A percentile compares a stretch with the other conserved stretches of the same genome.
Evolutionary conservation across 2,797 vertebrate genomes (phyloP).

Genomic region (Scarus forsteni): DNA sequence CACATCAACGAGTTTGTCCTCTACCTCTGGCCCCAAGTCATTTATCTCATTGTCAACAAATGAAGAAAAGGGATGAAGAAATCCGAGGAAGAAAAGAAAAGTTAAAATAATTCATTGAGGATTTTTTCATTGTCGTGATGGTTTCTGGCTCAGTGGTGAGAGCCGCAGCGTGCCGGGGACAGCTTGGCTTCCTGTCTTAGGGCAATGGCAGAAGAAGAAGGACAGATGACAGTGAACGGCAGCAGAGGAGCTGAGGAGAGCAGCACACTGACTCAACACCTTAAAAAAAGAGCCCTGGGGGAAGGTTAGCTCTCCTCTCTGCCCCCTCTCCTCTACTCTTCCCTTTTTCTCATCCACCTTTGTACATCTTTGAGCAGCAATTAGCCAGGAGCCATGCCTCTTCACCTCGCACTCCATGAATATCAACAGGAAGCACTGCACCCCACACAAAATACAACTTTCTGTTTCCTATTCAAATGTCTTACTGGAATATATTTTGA

Average conservation of each 20-base stretch:
- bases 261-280: constrained; percentile 58
- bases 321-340: constrained; percentile 32
- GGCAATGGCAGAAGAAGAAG: constrained; percentile 70
- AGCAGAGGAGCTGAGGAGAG: constrained; percentile 62
- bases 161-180: constrained; percentile 51
- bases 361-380: constrained; percentile 65
- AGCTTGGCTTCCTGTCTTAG: constrained; percentile 76
- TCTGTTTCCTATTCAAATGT: constrained; percentile 7
- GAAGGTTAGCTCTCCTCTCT: constrained; percentile 77
- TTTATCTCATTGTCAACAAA: constrained; percentile 49
- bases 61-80: constrained; percentile 53
- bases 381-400: constrained; percentile 68
- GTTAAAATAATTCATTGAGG: constrained; percentile 55
- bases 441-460: constrained; percentile 27
- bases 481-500: not conserved
- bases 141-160: constrained; percentile 58
- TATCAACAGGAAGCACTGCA: constrained; percentile 58
- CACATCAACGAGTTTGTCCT: constrained; percentile 60
- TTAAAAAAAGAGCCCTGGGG: constrained; percentile 79
- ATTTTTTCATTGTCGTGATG: constrained; percentile 40
- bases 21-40: constrained; percentile 39
- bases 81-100: constrained; percentile 30
- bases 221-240: constrained; percentile 57
- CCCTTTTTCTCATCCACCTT: constrained; percentile 26
- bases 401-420: constrained; percentile 56